Evolutionary conservation across 2,113 vertebrate genomes (phyloP), one percentile per base, ranked within the genome.

Genomic region (Paracanthobrama guichenoti): DNA sequence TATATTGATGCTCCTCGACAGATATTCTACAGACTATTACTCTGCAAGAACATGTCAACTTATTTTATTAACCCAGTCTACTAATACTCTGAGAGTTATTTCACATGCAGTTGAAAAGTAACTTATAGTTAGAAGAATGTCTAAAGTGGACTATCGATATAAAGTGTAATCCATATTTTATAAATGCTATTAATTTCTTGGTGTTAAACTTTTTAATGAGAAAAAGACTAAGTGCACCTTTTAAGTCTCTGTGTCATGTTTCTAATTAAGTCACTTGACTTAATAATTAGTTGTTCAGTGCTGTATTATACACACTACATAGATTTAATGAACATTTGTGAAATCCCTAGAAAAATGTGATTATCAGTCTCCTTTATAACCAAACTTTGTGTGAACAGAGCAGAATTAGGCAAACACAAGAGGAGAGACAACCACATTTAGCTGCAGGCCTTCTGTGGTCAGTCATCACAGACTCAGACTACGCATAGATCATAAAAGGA

Each of bases 401-500:
- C 53, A 42, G 9, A 35, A 78, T 78, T 78, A 24, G 14, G 16
- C 64, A 78, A 31, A 60, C 75, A 59, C 11, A 20, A 78, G 4
- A 39, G 22, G 31, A 39, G 35, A 3, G 28, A 78, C 75, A 42
- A n/a, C 10, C 20, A 6, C 50, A 59, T 60, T 57, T 78, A 57
- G 55, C 55, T 39, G 10, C 53, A 78, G 75, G 28, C 28, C 24
- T 16, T 18, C 22, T 14, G 24, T 39, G 50, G 50, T 39, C 22
- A 60, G 50, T 71, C 28, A 57, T 55, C 4, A 59, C 48, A 60
- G 39, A 57, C 46, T 31, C 44, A 73, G 44, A 50, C 44, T 50
- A 28, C 8, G 12, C 9, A 18, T 8, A 72, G 24, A 78, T 78
- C 75, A 78, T 59, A 78, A 78, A 59, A 78, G 75, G 53, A 78